Evolutionary conservation across 2,797 vertebrate species (phyloP).

Genomic region (Acrossocheilus fasciatus): DNA sequence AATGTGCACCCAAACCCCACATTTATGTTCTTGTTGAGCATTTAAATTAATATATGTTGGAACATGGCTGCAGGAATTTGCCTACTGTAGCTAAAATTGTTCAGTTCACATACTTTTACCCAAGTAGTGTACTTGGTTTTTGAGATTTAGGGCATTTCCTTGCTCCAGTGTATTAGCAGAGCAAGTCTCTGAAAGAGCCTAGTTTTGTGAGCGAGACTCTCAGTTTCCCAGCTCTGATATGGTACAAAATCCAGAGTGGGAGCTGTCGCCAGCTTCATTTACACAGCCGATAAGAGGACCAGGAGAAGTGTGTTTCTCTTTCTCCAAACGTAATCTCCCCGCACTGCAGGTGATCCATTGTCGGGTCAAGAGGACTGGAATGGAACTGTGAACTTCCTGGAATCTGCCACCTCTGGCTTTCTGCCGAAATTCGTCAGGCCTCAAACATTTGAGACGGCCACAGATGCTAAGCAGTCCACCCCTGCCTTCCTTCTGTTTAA

Average conservation of each 20-base stretch:
- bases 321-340: conserved; percentile 51
- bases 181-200: neutral
- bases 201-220: neutral
- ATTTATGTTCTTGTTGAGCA: neutral
- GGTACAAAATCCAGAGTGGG: conserved; percentile 15
- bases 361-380: conserved; percentile 44
- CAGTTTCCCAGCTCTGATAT: conserved; percentile 47
- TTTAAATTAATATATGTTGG: neutral
- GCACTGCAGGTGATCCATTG: conserved; percentile 54
- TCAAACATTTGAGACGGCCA: conserved; percentile 37
- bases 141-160: neutral
- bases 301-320: conserved; percentile 35
- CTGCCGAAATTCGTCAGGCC: conserved; percentile 26
- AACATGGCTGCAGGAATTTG: neutral
- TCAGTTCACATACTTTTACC: neutral
- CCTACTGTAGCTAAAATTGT: neutral
- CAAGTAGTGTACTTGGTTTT: neutral
- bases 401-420: conserved; percentile 47
- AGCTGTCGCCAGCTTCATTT: conserved; percentile 51
- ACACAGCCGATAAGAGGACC: conserved; percentile 57
- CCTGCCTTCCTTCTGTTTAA: conserved; percentile 43
- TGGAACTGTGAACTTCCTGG: conserved; percentile 40
- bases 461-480: conserved; percentile 38
- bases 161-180: conserved; percentile 6
- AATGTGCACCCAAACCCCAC: neutral